Conservation (phyloP, 2,797 vertebrate species). For the Amblyopsis hoosieri region DNA sequence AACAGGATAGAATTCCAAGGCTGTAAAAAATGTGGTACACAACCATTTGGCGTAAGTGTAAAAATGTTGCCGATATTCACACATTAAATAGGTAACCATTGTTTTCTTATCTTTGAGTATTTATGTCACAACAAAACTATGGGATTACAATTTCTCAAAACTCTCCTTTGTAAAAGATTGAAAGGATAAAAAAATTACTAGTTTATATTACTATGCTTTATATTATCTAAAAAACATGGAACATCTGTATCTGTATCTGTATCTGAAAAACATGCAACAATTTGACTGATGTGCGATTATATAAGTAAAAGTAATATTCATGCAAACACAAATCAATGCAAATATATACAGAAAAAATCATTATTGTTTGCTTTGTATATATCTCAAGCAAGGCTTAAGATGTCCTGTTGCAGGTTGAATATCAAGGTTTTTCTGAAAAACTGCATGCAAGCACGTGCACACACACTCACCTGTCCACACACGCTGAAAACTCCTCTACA, state of each 20-base stretch:
- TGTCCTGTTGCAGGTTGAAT: too few species aligned
- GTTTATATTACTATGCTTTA: too few species aligned
- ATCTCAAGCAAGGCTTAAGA: neutral
- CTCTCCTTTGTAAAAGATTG: too few species aligned
- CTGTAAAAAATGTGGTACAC: constrained; percentile 42
- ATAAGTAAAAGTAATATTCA: neutral
- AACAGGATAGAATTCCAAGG: constrained; percentile 71
- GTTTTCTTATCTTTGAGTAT: neutral
- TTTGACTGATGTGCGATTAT: neutral
- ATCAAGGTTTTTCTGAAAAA: neutral
- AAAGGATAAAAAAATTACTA: too few species aligned
- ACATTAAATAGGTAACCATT: too few species aligned
- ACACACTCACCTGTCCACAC: constrained; percentile 9
- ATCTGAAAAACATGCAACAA: too few species aligned
- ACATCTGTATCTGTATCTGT: too few species aligned
- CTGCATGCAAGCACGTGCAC: neutral
- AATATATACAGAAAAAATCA: neutral
- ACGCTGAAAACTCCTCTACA: neutral
- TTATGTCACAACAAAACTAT: neutral
- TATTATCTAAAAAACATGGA: too few species aligned
- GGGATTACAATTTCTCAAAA: neutral
- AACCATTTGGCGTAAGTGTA: neutral
- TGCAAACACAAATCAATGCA: neutral
- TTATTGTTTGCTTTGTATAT: neutral
- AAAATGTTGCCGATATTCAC: neutral